phyloP scores from a whole-genome alignment of 2,888 invertebrate species.

The Hyles lineata region DNA sequence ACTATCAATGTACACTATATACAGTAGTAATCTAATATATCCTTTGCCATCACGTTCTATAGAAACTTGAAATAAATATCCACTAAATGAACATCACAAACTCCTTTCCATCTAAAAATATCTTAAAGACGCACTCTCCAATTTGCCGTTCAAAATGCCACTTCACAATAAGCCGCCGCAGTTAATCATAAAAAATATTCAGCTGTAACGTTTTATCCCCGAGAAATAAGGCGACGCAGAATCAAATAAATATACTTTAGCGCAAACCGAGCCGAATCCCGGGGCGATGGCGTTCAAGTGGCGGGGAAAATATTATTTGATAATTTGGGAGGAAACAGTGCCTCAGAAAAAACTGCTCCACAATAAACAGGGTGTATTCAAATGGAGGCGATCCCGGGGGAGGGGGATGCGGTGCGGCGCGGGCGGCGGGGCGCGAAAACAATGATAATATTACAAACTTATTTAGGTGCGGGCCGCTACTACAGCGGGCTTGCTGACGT shows the following conservation, averaged over 20 bases:
- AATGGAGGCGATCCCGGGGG: conserved; percentile 67
- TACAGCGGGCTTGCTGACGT: conserved; percentile 36
- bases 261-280: conserved; percentile 59
- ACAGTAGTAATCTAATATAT: too few relatives aligned
- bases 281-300: conserved; percentile 69
- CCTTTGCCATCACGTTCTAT: background rate
- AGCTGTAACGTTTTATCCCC: conserved; percentile 37
- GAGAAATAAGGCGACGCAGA: conserved; percentile 52
- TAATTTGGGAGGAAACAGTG: conserved; percentile 67
- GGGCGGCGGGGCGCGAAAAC: conserved; percentile 62
- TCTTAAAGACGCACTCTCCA: conserved; percentile 38
- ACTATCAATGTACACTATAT: too few relatives aligned
- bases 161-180: conserved; percentile 20
- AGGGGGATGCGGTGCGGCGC: conserved; percentile 42
- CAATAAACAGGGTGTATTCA: conserved; percentile 82
- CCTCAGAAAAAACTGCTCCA: conserved; percentile 56
- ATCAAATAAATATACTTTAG: conserved; percentile 60
- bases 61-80: background rate
- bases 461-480: conserved; percentile 66
- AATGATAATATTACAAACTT: conserved; percentile 82
- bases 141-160: conserved; percentile 41
- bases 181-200: conserved; percentile 27
- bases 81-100: background rate
- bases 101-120: background rate
- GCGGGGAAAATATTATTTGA: conserved; percentile 73